A percentile compares a stretch with the other conserved stretches of the same genome.
These are phyloP conservation scores for Thymelicus sylvestris DNA, from an alignment of 2,888 invertebrate genomes.

Conservation along the genomic window DNA sequence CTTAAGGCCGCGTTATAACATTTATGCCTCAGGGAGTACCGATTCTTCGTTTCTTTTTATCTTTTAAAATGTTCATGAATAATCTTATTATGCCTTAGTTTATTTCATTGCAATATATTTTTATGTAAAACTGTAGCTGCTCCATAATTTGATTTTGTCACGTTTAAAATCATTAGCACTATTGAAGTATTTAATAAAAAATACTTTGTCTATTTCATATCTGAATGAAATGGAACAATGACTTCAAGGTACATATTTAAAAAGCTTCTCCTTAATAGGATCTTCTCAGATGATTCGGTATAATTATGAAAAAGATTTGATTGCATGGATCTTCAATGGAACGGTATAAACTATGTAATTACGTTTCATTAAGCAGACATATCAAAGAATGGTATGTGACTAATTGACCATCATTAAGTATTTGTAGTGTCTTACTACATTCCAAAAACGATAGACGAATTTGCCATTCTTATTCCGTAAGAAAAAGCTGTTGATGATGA, in stretches of 20 bases:
- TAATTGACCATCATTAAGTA: slow-evolving; percentile 45
- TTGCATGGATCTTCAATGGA: slow-evolving; percentile 45
- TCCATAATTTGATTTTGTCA: too few relatives aligned
- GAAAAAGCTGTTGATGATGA: too few relatives aligned
- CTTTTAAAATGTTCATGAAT: too few relatives aligned
- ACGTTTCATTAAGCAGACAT: slow-evolving; percentile 43
- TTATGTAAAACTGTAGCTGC: too few relatives aligned
- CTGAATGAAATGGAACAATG: not conserved
- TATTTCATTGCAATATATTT: too few relatives aligned
- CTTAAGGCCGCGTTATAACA: slow-evolving; percentile 44
- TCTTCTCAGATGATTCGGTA: slow-evolving; percentile 47
- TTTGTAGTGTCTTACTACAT: slow-evolving; percentile 11
- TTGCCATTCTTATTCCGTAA: not conserved
- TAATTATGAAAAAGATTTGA: slow-evolving; percentile 50
- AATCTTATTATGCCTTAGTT: too few relatives aligned
- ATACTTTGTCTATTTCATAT: not conserved
- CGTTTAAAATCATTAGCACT: too few relatives aligned
- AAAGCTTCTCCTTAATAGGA: slow-evolving; percentile 49
- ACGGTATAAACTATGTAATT: slow-evolving; percentile 42
- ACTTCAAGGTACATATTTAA: not conserved
- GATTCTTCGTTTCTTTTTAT: too few relatives aligned
- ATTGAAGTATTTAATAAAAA: not conserved
- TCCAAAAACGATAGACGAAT: not conserved
- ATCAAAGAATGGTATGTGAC: slow-evolving; percentile 44
- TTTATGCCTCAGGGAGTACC: not conserved